Evolutionary conservation across 2,113 vertebrate genomes (phyloP), one percentile per base, ranked within the genome.

Genomic region (human): DNA sequence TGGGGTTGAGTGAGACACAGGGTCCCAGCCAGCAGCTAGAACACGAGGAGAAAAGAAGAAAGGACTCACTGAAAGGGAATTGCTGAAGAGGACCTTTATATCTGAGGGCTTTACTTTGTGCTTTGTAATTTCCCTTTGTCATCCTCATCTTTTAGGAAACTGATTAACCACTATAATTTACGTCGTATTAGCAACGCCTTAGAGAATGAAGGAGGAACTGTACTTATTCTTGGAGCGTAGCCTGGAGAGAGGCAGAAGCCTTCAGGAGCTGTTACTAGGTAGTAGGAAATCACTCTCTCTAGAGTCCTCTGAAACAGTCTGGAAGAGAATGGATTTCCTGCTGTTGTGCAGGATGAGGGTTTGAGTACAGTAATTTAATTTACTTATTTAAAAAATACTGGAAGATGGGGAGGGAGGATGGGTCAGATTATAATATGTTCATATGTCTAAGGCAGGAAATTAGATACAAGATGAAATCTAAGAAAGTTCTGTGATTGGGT

Each of bases 401-500:
- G 73, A 87, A 76, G 89, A 70, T 75, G 40, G 11, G 5, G 3
- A 45, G 43, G 30, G 35, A 55, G 20, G 70, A 40, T 35, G 20
- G 13, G 43, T 66, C n/a, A 68, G 61, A 90, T 79, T 57, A 97
- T 20, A 81, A 0, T 78, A 78, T 22, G 48, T 45, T n/a, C 4
- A 3, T 64, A 17, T 84, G 93, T 92, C 64, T 61, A 80, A 43
- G 75, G 59, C 90, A 94, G 59, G 95, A 94, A 97, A 94, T 94
- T 85, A 68, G 68, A 95, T 25, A 86, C 7, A 86, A 90, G 23
- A 96, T 92, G 76, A 95, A 97, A 92, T 90, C 20, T 43, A 96
- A 96, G 78, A 90, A 89, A 70, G 82, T 93, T 64, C 16, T 91
- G 86, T 87, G 93, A 90, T 80, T 94, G 92, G 91, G 94, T 97